Evolutionary conservation across 1,140 invertebrate genomes (phyloP).

Genomic region (Microvelia longipes): DNA sequence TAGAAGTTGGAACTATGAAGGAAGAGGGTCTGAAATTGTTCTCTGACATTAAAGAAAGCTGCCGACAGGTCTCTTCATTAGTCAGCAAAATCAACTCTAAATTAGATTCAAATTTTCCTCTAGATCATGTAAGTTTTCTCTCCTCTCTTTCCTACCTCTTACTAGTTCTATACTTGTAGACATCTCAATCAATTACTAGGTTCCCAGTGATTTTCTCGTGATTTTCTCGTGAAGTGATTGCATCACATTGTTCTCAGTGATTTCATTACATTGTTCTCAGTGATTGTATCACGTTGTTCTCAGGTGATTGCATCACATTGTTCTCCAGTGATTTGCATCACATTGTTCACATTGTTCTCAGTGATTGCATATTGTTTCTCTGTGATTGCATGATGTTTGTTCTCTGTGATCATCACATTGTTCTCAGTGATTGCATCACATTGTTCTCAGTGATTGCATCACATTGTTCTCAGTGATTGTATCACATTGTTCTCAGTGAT

Average conservation of each 20-base stretch:
- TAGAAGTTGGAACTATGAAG: background rate
- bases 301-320: background rate
- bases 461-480: background rate
- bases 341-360: too few species aligned
- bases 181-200: background rate
- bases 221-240: background rate
- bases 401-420: background rate
- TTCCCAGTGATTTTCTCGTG: background rate
- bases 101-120: background rate
- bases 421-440: background rate
- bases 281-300: background rate
- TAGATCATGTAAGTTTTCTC: constrained; percentile 4
- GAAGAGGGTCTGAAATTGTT: background rate
- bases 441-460: background rate
- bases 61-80: background rate
- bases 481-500: background rate
- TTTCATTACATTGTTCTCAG: background rate
- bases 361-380: too few species aligned
- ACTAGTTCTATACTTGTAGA: background rate
- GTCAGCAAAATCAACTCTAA: background rate
- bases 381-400: too few species aligned
- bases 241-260: background rate
- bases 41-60: background rate
- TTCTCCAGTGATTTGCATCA: too few species aligned
- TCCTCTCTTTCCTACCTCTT: background rate